Evolutionary conservation across 2,113 vertebrate species (phyloP), one percentile per base, ranked within the genome.

Genomic region (Tautogolabrus adspersus): DNA sequence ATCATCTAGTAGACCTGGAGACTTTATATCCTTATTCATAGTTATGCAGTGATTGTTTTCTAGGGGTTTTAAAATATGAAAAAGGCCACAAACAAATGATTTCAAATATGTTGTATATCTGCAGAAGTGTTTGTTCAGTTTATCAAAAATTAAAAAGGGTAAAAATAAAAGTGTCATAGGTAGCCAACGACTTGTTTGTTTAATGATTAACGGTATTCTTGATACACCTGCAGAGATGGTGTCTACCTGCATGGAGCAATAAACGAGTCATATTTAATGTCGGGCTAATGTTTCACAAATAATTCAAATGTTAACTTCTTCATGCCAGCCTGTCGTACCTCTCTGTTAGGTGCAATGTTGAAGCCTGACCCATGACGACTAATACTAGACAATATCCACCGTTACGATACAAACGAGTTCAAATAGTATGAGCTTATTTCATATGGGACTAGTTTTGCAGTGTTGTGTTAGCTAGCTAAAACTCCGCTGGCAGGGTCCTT

Each of bases 401-500:
- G 15, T 11, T 34, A 2, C 23, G 3, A 47, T 2, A 60, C 8
- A 0, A 44, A 1, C 11, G 30, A 4, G 11, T 64, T 44, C 49
- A 2, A 30, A 16, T 46, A 42, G 23, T 34, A 12, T 12, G 26
- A n/a, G 56, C 10, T 5, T 8, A 10, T 34, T 19, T 42, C 1
- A 8, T 37, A 34, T 0, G 21, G 3, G 2, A 2, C 12, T 1
- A 0, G 8, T 56, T 42, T 44, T 11, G 74, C 64, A 12, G 18
- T 63, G 15, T 34, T 13, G 37, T 23, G 54, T 37, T 61, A 64
- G 71, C 79, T 72, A 59, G 66, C 74, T 69, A 9, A 49, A 0
- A 21, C 34, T 8, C 34, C 26, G 71, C 40, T 70, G 66, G 49
- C 73, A 75, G 76, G 55, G 76, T 69, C 21, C 44, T 18, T 38